Conservation (phyloP, 2,888 invertebrate genomes). For the Leptopilina drosophilae region DNA sequence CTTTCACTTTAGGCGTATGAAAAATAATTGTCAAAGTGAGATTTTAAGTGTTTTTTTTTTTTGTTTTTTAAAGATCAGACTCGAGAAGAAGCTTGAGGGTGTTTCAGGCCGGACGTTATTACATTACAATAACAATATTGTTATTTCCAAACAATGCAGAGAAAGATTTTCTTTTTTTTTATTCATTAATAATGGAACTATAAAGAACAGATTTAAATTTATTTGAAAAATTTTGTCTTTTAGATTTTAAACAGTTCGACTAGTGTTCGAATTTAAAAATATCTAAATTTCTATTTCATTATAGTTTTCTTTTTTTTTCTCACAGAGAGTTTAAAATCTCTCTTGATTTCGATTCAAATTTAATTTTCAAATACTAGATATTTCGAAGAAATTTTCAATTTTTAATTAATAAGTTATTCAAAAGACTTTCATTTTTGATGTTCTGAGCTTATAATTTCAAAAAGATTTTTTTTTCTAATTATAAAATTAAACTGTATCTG, state of each 20-base stretch:
- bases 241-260: background rate
- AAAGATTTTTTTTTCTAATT: background rate
- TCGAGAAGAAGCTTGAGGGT: slow-evolving; percentile 11
- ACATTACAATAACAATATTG: background rate
- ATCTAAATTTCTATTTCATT: background rate
- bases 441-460: slow-evolving; percentile 1
- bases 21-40: slow-evolving; percentile 21
- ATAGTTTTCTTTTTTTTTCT: too few relatives aligned
- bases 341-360: background rate
- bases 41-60: slow-evolving; percentile 7
- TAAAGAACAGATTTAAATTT: background rate
- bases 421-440: slow-evolving; percentile 6
- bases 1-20: slow-evolving; percentile 24
- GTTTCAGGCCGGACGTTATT: slow-evolving; percentile 16
- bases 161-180: background rate
- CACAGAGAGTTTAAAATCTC: background rate
- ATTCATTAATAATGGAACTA: background rate
- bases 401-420: background rate
- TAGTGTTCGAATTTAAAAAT: background rate
- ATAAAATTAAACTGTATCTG: background rate
- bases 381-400: background rate
- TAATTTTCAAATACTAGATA: background rate
- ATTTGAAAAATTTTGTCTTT: background rate
- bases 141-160: background rate
- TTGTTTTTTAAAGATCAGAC: background rate